These are phyloP conservation scores for Butastur rufipennis DNA, from an alignment of 2,113 vertebrate genomes.

Conservation along the genomic window DNA sequence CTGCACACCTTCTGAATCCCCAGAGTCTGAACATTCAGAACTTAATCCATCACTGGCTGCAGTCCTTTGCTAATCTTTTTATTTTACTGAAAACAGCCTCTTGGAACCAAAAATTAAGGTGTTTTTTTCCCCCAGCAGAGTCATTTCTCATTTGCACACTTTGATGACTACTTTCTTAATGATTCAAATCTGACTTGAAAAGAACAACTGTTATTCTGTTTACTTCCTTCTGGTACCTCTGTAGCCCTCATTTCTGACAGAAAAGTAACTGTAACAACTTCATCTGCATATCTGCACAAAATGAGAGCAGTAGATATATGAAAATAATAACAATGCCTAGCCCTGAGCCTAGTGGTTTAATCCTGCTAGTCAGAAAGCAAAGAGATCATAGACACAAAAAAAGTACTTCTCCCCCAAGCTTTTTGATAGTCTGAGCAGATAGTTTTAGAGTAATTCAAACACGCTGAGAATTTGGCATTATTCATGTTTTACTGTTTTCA, in stretches of 20 bases:
- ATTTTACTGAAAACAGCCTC: background rate
- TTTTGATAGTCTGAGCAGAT: background rate
- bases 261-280: background rate
- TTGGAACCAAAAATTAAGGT: background rate
- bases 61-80: background rate
- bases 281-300: background rate
- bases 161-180: background rate
- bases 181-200: background rate
- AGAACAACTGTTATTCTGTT: background rate
- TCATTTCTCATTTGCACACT: background rate
- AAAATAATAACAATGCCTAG: background rate
- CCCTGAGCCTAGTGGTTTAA: background rate
- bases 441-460: background rate
- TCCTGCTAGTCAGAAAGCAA: background rate
- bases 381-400: background rate
- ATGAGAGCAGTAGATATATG: background rate
- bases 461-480: background rate
- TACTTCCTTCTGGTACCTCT: background rate
- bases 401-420: background rate
- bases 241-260: background rate
- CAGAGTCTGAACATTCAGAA: background rate
- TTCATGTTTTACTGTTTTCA: slow-evolving; percentile 10
- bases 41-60: background rate
- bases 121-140: background rate
- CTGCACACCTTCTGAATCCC: background rate